These are phyloP conservation scores for Calephelis virginiensis DNA, from an alignment of 1,140 invertebrate species.

Conservation along the genomic window DNA sequence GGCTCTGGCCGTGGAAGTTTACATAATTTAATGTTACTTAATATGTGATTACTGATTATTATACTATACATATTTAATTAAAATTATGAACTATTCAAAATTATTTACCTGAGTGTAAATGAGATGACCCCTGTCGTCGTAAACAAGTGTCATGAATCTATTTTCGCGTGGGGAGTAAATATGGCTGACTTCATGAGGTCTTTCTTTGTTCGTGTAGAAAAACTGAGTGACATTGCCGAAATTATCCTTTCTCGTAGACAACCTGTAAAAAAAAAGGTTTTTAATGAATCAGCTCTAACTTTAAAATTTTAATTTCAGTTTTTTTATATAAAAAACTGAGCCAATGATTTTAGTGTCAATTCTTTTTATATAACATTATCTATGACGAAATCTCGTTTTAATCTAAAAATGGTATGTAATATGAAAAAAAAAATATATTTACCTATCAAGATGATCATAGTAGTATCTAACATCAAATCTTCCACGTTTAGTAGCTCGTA, in stretches of 20 bases:
- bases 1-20: too few relatives aligned
- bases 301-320: too few relatives aligned
- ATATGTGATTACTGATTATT: too few relatives aligned
- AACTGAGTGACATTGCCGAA: slow-evolving; percentile 97
- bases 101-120: slow-evolving; percentile 88
- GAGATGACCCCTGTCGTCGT: slow-evolving; percentile 93
- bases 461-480: slow-evolving; percentile 96
- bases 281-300: too few relatives aligned
- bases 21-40: too few relatives aligned
- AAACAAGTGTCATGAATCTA: slow-evolving; percentile 93
- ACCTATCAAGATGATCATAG: slow-evolving; percentile 92
- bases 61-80: too few relatives aligned
- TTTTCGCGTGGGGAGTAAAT: slow-evolving; percentile 96
- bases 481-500: slow-evolving; percentile 89
- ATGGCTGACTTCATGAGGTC: slow-evolving; percentile 91
- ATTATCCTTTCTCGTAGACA: slow-evolving; percentile 93
- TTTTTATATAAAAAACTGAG: too few relatives aligned
- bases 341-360: too few relatives aligned
- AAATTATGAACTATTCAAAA: background rate
- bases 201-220: slow-evolving; percentile 94
- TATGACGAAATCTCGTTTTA: too few relatives aligned
- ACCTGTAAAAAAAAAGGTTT: slow-evolving; percentile 56
- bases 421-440: slow-evolving; percentile 1
- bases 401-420: too few relatives aligned
- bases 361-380: too few relatives aligned